Conservation (phyloP, 2,888 invertebrate species). For the Heterodera filipjevi region DNA sequence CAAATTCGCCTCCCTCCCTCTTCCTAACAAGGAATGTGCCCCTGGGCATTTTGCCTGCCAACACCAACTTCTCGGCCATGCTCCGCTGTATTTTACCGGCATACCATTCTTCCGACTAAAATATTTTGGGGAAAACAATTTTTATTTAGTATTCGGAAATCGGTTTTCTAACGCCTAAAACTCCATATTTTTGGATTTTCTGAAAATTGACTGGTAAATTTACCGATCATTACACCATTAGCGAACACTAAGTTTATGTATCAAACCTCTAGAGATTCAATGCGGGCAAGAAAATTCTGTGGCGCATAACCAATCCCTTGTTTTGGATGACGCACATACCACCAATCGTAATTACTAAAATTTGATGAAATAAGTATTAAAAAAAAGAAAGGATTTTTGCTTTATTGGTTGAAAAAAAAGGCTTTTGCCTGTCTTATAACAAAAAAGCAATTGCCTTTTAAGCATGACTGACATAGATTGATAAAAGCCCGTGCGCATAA, state of each 20-base stretch:
- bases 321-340: slow-evolving; percentile 79
- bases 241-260: neutral
- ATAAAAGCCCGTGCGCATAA: too few relatives aligned
- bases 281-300: slow-evolving; percentile 93
- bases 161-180: too few relatives aligned
- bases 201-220: too few relatives aligned
- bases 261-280: slow-evolving; percentile 81
- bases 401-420: too few relatives aligned
- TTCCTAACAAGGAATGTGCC: slow-evolving; percentile 94
- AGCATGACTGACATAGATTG: too few relatives aligned
- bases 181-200: neutral
- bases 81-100: slow-evolving; percentile 94
- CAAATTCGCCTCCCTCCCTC: slow-evolving; percentile 78
- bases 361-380: neutral
- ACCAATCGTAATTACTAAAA: slow-evolving; percentile 87
- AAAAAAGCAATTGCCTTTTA: too few relatives aligned
- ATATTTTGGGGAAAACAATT: too few relatives aligned
- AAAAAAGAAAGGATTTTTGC: neutral
- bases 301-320: slow-evolving; percentile 76
- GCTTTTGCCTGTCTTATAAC: too few relatives aligned
- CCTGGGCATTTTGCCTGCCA: slow-evolving; percentile 84
- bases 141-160: too few relatives aligned
- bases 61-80: slow-evolving; percentile 90
- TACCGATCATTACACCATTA: too few relatives aligned
- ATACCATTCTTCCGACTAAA: slow-evolving; percentile 76